Conservation (phyloP, 2,888 invertebrate species). For the Minunthozetes semirufus region DNA sequence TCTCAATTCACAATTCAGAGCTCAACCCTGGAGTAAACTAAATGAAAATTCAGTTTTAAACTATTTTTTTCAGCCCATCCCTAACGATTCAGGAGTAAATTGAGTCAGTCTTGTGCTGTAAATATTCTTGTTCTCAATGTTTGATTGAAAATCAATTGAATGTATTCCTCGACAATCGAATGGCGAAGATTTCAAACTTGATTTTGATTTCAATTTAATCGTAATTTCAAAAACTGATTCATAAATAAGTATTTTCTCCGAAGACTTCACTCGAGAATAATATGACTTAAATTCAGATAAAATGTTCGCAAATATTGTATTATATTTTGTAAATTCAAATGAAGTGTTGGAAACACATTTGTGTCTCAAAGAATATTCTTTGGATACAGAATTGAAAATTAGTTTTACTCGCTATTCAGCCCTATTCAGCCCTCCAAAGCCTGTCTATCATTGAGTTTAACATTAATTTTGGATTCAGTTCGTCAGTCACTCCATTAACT, state of each 20-base stretch:
- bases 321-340: background rate
- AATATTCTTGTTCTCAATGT: too few relatives aligned
- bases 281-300: background rate
- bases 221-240: background rate
- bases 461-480: slow-evolving; percentile 2
- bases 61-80: too few relatives aligned
- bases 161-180: background rate
- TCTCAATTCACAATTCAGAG: too few relatives aligned
- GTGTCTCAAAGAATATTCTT: background rate
- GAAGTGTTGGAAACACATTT: background rate
- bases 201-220: background rate
- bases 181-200: background rate
- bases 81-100: too few relatives aligned
- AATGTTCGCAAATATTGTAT: background rate
- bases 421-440: too few relatives aligned
- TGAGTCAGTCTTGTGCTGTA: too few relatives aligned
- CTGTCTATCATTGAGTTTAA: background rate
- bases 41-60: too few relatives aligned
- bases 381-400: background rate
- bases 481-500: slow-evolving; percentile 1
- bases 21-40: too few relatives aligned
- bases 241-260: too few relatives aligned
- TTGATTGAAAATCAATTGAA: too few relatives aligned
- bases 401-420: too few relatives aligned
- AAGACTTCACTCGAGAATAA: too few relatives aligned